Evolutionary conservation across 2,113 vertebrate species (phyloP), one percentile per base, ranked within the genome.

Genomic region (Cygnus atratus): DNA sequence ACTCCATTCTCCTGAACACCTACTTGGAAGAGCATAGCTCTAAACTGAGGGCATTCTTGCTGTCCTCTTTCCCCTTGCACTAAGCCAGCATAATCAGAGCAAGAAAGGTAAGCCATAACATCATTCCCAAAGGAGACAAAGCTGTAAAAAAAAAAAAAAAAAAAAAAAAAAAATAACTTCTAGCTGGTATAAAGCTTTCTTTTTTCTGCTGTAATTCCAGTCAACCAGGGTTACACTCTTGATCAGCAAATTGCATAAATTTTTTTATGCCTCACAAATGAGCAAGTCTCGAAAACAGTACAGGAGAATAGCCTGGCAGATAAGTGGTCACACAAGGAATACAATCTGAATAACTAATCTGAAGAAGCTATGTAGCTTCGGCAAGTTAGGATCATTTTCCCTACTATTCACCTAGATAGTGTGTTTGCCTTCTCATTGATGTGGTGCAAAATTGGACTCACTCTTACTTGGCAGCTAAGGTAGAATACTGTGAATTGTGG

Each of bases 201-300:
- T 91, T 89, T 8, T 48, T 68, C 11, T 78, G 54, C 50, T 79
- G 7, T 62, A 71, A 80, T 90, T 88, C 63, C 58, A 88, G 11
- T 26, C 65, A 21, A 33, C 21, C 0, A 3, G 11, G 17, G 19
- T 66, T 79, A 33, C 1, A 0, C 35, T 61, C 1, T 71, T 84
- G 29, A 55, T 50, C 44, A 67, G 46, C 41, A 84, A 43, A 29
- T 59, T 77, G 22, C 8, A 2, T 62, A 55, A 85, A 8, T 80
- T 73, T 39, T 39, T 39, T 39, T 39, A 39, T 39, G 39, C 39
- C 39, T 39, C 39, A 10, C 79, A 80, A 65, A 62, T 62, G 37
- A 76, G 39, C 17, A 43, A 79, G 39, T 76, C 54, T 66, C 93
- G 68, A 72, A 83, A 88, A 50, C 43, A 4, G 25, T 71, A 17